Conservation (phyloP, 2,113 vertebrate species). For the Poeciliopsis prolifica region DNA sequence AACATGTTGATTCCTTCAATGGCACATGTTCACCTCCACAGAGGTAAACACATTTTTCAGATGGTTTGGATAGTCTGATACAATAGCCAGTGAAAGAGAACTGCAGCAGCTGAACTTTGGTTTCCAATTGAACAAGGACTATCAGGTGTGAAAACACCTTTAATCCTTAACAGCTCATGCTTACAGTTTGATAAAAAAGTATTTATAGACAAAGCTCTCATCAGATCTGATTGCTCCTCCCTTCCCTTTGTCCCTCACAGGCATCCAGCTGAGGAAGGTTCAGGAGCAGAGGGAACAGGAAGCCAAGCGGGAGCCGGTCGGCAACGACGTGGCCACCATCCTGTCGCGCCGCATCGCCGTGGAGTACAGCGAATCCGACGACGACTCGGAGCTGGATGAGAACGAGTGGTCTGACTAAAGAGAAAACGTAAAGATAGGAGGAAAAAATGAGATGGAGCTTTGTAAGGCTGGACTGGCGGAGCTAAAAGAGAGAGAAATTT, state of each 20-base stretch:
- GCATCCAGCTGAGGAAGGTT: slow-evolving; percentile 94
- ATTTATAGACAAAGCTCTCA: not conserved
- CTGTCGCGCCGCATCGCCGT: slow-evolving; percentile 91
- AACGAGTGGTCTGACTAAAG: slow-evolving; percentile 92
- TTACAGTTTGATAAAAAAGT: too few relatives aligned
- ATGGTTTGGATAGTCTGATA: too few relatives aligned
- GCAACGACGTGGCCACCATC: slow-evolving; percentile 93
- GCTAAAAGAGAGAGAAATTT: not conserved
- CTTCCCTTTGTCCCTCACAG: slow-evolving; percentile 56
- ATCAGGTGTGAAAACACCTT: too few relatives aligned
- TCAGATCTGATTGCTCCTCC: not conserved
- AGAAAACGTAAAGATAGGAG: not conserved
- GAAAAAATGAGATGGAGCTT: not conserved
- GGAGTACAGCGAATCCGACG: slow-evolving; percentile 95
- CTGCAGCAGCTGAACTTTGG: too few relatives aligned
- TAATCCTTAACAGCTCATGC: not conserved
- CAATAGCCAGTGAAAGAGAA: too few relatives aligned
- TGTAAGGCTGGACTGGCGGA: slow-evolving; percentile 7
- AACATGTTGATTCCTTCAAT: too few relatives aligned
- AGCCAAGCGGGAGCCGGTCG: slow-evolving; percentile 91
- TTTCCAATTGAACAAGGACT: too few relatives aligned
- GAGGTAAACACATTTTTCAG: too few relatives aligned
- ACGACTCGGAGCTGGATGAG: slow-evolving; percentile 92
- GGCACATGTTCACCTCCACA: too few relatives aligned
- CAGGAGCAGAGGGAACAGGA: slow-evolving; percentile 94